These are phyloP conservation scores for Agonopterix alstromeriana DNA, from an alignment of 2,888 invertebrate species.

Conservation along the genomic window DNA sequence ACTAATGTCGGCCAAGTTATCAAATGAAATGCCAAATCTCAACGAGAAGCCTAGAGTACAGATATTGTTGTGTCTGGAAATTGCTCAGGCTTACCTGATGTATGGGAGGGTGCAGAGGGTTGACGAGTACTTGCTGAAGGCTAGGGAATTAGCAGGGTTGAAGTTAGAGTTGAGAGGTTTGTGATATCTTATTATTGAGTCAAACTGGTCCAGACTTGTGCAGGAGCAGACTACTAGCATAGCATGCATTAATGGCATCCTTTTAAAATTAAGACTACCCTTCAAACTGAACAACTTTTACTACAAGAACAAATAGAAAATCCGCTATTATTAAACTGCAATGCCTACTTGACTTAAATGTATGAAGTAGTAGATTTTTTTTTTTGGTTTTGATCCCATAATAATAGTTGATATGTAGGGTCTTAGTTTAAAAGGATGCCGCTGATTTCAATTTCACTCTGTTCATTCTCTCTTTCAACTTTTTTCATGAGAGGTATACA, in stretches of 20 bases:
- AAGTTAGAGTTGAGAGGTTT: conserved; percentile 82
- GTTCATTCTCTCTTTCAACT: not conserved
- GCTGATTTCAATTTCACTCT: too few relatives aligned
- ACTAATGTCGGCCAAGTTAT: conserved; percentile 55
- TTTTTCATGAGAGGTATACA: not conserved
- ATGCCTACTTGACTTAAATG: too few relatives aligned
- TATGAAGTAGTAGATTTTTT: too few relatives aligned
- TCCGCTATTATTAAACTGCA: too few relatives aligned
- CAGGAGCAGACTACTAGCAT: too few relatives aligned
- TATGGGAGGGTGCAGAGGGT: conserved; percentile 85
- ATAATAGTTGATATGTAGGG: too few relatives aligned
- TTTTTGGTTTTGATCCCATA: too few relatives aligned
- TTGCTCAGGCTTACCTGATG: conserved; percentile 81
- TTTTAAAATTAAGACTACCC: too few relatives aligned
- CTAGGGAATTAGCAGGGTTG: conserved; percentile 80
- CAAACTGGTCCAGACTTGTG: not conserved
- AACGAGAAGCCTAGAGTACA: conserved; percentile 44
- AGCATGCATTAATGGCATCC: too few relatives aligned
- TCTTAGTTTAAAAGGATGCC: too few relatives aligned
- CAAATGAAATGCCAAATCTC: conserved; percentile 50
- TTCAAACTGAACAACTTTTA: too few relatives aligned
- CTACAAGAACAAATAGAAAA: too few relatives aligned
- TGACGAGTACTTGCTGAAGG: conserved; percentile 80
- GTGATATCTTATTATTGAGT: not conserved
- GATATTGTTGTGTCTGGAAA: conserved; percentile 64